Evolutionary conservation across 2,113 vertebrate species (phyloP).

Genomic region (Oreochromis tanganicae): DNA sequence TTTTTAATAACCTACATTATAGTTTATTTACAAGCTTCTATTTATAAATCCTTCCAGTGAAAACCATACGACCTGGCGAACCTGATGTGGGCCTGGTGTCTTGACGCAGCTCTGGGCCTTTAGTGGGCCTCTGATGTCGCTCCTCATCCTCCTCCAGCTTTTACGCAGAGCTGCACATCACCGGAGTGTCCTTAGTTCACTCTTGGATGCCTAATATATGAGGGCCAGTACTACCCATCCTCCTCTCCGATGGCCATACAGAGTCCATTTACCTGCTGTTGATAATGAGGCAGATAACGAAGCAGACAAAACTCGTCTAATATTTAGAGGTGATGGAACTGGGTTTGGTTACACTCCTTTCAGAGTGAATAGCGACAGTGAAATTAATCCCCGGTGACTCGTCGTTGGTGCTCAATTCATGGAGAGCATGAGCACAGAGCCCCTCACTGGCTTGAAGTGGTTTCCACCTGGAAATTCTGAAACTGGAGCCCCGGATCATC

Average conservation of each 20-base stretch:
- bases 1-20: neutral
- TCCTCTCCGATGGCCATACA: conserved; percentile 53
- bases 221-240: conserved; percentile 44
- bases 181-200: neutral
- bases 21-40: neutral
- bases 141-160: neutral
- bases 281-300: conserved; percentile 77
- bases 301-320: conserved; percentile 62
- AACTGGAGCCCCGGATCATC: conserved; percentile 68
- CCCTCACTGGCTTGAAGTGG: conserved; percentile 31
- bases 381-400: conserved; percentile 65
- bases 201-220: conserved; percentile 61
- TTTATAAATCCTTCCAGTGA: neutral
- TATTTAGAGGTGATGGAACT: conserved; percentile 63
- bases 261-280: conserved; percentile 85
- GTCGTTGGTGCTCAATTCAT: conserved; percentile 30
- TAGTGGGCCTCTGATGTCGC: neutral
- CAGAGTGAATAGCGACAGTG: conserved; percentile 54
- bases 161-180: neutral
- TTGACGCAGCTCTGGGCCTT: neutral
- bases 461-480: conserved; percentile 73
- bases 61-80: conserved; percentile 60
- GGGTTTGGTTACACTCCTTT: conserved; percentile 70
- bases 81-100: neutral
- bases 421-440: conserved; percentile 5